Evolutionary conservation across 1,140 invertebrate species (phyloP).

Genomic region (Conus ventricosus): DNA sequence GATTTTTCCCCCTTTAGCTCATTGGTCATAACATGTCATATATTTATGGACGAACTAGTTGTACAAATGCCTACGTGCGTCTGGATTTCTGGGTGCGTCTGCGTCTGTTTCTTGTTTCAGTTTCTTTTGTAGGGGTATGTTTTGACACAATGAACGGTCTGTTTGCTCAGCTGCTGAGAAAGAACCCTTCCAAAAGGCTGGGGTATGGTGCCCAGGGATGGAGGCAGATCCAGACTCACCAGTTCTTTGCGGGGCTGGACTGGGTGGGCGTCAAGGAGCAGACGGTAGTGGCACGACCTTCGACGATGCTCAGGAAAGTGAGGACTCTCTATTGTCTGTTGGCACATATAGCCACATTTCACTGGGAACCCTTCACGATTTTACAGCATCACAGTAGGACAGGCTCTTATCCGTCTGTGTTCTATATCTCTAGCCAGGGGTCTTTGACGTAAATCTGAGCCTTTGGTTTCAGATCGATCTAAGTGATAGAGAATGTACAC

Average conservation of each 20-base stretch:
- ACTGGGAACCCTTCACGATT: not conserved
- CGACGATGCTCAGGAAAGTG: slow-evolving; percentile 19
- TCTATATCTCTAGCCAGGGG: not conserved
- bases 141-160: not conserved
- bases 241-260: slow-evolving; percentile 9
- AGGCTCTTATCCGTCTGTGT: not conserved
- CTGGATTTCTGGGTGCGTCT: not conserved
- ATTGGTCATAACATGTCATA: too few relatives aligned
- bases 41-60: too few relatives aligned
- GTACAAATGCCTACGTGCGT: not conserved
- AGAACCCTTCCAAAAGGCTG: slow-evolving; percentile 22
- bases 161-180: not conserved
- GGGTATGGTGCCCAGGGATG: not conserved
- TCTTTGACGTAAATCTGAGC: not conserved
- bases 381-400: too few relatives aligned
- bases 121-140: too few relatives aligned
- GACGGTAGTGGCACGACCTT: not conserved
- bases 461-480: too few relatives aligned
- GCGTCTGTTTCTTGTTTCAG: not conserved
- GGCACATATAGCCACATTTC: not conserved
- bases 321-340: not conserved
- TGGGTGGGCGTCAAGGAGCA: slow-evolving; percentile 1
- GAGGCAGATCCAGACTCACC: slow-evolving; percentile 11
- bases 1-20: too few relatives aligned
- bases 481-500: too few relatives aligned